Base-by-base conservation (phyloP, 2,888 invertebrate genomes). In the Pandemis heparana region DNA sequence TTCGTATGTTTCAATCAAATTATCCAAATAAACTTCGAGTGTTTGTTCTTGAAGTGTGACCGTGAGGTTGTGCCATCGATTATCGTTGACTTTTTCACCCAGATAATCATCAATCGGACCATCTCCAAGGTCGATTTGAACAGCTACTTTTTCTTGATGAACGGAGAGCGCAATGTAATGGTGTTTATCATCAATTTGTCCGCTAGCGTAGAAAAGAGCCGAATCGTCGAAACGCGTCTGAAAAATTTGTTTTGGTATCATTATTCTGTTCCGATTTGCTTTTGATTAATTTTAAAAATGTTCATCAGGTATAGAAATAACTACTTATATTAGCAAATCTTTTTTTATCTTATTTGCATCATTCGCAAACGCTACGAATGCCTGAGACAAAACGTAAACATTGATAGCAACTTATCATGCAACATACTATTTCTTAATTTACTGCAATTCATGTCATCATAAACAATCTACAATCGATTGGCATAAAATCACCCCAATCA, bases 221-320 rank as follows among this genome's bases (percentile, higher is more conserved):
- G 98, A 98, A 85, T 99, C 97, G 86, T 98, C 98, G 91, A 98
- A 97, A 81, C 96, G 96, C 9, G 99, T 99, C 96, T 98, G 95
- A 72, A 91, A 92, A 18, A 5, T n/a, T n/a, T 6, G 48, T 6
- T 48, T 6, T 48, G 0, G 10, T 9, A 0, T 56, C 56, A 1
- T 12, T 10, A 56, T 23, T 5, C 2, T 23, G 23, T 32, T 41
- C 9, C 41, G 41, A 41, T 41, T 41, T n/a, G n/a, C n/a, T n/a
- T n/a, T n/a, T 43, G 0, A 43, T 43, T 9, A 43, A 7, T 9
- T 10, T 43, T 8, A 9, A 43, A 43, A 43, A 10, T 43, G 43
- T 10, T 43, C 9, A 43, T 43, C 8, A 46, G 12, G 43, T 48
- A 5, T 48, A 48, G 5, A 14, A 14, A 14, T 14, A 6, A 48